These are phyloP conservation scores for Sebastes jordani DNA, from an alignment of 2,797 vertebrate genomes.

Conservation along the genomic window DNA sequence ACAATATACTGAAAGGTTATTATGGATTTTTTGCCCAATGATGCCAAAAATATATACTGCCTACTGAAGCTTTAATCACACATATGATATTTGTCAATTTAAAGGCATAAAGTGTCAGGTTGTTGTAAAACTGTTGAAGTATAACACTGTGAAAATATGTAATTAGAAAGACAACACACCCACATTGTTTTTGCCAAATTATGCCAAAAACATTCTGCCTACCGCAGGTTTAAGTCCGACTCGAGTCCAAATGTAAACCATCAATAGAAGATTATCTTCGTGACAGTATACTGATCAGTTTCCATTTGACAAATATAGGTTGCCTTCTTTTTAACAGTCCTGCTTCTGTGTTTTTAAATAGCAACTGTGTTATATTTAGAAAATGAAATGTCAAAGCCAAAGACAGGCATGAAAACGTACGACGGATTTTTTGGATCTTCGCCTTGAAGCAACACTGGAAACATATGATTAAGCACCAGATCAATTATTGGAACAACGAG, in stretches of 20 bases:
- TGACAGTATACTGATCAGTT: neutral
- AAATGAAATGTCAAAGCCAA: constrained; percentile 1
- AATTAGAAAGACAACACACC: too few relatives aligned
- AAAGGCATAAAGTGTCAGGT: too few relatives aligned
- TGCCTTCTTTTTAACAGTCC: neutral
- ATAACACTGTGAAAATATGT: accelerated
- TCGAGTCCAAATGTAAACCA: neutral
- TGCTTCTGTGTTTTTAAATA: neutral
- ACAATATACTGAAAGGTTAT: too few relatives aligned
- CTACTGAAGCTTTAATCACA: too few relatives aligned
- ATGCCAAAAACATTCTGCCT: too few relatives aligned
- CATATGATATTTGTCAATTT: too few relatives aligned
- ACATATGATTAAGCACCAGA: neutral
- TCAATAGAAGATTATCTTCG: neutral
- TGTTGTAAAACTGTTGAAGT: too few relatives aligned
- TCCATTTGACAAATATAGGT: neutral
- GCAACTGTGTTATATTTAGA: constrained; percentile 24
- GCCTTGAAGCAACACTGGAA: neutral
- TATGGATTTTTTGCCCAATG: too few relatives aligned
- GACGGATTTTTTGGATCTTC: neutral
- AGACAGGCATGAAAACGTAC: neutral
- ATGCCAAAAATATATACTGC: too few relatives aligned
- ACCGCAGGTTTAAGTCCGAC: neutral
- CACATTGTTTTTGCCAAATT: too few relatives aligned
- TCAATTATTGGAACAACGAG: neutral